These are phyloP conservation scores for Lagopus muta DNA, from an alignment of 2,113 vertebrate genomes.

Conservation along the genomic window DNA sequence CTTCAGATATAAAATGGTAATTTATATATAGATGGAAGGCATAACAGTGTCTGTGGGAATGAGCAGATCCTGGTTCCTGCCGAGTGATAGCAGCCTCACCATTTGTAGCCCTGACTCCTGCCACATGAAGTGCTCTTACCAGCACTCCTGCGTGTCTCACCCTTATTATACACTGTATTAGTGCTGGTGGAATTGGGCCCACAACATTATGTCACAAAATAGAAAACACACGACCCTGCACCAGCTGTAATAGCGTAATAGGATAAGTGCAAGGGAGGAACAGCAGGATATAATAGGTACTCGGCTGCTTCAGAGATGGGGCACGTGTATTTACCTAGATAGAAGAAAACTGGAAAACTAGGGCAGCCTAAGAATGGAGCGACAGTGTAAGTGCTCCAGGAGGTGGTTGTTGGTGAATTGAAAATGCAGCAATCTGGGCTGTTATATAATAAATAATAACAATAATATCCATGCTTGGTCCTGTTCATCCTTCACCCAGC, in stretches of 20 bases:
- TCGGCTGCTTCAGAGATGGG: slow-evolving; percentile 49
- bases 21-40: neutral
- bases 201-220: slow-evolving; percentile 67
- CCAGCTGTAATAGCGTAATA: slow-evolving; percentile 68
- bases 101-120: slow-evolving; percentile 18
- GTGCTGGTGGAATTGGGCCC: slow-evolving; percentile 5
- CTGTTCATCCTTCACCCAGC: neutral
- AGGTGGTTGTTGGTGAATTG: slow-evolving; percentile 47
- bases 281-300: slow-evolving; percentile 61
- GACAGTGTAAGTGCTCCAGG: slow-evolving; percentile 28
- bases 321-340: slow-evolving; percentile 21
- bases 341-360: slow-evolving; percentile 25
- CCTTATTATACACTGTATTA: slow-evolving; percentile 12
- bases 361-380: slow-evolving; percentile 42
- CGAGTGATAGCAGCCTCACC: neutral
- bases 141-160: neutral
- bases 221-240: slow-evolving; percentile 51
- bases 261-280: slow-evolving; percentile 57
- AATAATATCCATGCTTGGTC: neutral
- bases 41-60: neutral
- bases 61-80: neutral
- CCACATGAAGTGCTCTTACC: slow-evolving; percentile 38
- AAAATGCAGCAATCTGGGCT: slow-evolving; percentile 6
- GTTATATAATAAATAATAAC: slow-evolving; percentile 58
- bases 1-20: neutral